Conservation (phyloP, 2,113 vertebrate species). For the Silurus glanis region DNA sequence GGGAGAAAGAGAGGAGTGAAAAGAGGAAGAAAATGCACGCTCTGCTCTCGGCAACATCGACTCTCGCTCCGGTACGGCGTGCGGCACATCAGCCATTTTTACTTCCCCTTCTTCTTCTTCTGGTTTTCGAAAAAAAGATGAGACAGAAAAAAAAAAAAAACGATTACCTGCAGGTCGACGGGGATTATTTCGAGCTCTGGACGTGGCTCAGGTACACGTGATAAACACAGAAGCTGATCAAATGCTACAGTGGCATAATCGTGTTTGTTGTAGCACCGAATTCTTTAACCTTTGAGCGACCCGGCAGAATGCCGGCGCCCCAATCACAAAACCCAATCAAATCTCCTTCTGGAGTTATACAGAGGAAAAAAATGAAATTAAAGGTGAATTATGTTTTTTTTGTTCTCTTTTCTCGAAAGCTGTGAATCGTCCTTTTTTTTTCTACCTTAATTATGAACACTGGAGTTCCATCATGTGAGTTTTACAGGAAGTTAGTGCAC, state of each 20-base stretch:
- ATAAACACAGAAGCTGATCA: slow-evolving; percentile 77
- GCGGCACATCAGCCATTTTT: slow-evolving; percentile 66
- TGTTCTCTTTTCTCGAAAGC: slow-evolving; percentile 47
- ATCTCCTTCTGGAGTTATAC: slow-evolving; percentile 74
- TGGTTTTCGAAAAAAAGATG: slow-evolving; percentile 44
- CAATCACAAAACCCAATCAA: slow-evolving; percentile 81
- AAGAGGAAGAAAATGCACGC: slow-evolving; percentile 62
- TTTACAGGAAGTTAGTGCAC: no score
- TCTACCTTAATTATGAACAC: slow-evolving; percentile 71
- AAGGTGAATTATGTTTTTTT: slow-evolving; percentile 79
- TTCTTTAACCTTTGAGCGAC: slow-evolving; percentile 81
- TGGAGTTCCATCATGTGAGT: slow-evolving; percentile 46
- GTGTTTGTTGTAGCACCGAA: slow-evolving; percentile 78
- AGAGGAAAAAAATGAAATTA: slow-evolving; percentile 73
- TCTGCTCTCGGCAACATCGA: slow-evolving; percentile 71
- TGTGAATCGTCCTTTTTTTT: slow-evolving; percentile 45
- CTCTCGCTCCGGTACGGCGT: slow-evolving; percentile 71
- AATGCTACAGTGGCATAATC: slow-evolving; percentile 78
- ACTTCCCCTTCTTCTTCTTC: slow-evolving; percentile 44
- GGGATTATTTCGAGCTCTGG: slow-evolving; percentile 51
- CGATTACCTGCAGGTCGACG: slow-evolving; percentile 54
- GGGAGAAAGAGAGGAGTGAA: slow-evolving; percentile 14
- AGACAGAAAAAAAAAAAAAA: slow-evolving; percentile 47
- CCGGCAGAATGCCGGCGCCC: slow-evolving; percentile 76
- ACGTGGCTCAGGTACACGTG: slow-evolving; percentile 55